A percentile compares a stretch with the other conserved stretches of the same genome.
These are phyloP conservation scores for Nerophis lumbriciformis DNA, from an alignment of 2,113 vertebrate genomes.

Conservation along the genomic window DNA sequence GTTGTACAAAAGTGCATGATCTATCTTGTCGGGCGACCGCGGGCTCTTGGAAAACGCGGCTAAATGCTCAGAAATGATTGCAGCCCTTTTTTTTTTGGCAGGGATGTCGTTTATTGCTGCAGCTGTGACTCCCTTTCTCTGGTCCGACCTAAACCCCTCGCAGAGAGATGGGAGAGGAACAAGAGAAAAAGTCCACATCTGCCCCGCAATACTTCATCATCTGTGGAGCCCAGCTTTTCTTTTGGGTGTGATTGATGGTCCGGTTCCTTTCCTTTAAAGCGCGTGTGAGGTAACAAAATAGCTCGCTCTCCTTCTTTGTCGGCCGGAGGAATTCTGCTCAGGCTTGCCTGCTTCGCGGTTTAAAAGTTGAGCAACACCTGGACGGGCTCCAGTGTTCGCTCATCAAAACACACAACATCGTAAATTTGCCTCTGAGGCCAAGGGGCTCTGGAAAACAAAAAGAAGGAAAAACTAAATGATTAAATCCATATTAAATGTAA, in stretches of 20 bases:
- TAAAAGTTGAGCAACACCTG: conserved; percentile 24
- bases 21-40: background rate
- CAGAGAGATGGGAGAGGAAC: background rate
- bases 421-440: conserved; percentile 19
- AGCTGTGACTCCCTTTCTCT: conserved; percentile 31
- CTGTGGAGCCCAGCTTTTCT: background rate
- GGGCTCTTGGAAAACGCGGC: conserved; percentile 18
- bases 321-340: background rate
- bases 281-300: conserved; percentile 8
- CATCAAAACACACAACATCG: conserved; percentile 13
- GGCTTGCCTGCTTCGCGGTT: background rate
- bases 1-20: background rate
- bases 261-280: background rate
- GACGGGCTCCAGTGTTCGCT: conserved; percentile 20
- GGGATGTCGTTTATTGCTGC: conserved; percentile 19
- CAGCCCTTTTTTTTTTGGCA: conserved; percentile 28
- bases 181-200: conserved; percentile 15
- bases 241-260: background rate
- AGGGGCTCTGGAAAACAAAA: background rate
- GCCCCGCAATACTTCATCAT: conserved; percentile 9
- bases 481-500: conserved; percentile 11
- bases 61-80: conserved; percentile 22
- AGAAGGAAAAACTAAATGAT: background rate
- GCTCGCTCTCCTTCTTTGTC: conserved; percentile 2
- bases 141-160: conserved; percentile 19